Evolutionary conservation across 2,888 invertebrate species (phyloP).

Genomic region (Andrena bicolor): DNA sequence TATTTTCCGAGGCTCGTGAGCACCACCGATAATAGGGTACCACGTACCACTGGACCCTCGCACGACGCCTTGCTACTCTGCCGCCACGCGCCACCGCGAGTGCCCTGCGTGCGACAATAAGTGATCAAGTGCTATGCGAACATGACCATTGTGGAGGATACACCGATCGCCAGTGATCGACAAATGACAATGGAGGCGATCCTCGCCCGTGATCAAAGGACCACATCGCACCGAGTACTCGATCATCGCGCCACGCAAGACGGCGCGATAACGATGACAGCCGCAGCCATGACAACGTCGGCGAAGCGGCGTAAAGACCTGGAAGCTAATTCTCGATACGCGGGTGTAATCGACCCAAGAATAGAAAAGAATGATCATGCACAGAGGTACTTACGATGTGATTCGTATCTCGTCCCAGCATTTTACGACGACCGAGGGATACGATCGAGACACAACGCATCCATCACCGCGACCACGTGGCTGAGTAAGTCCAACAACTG

Average conservation of each 20-base stretch:
- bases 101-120: slow-evolving; percentile 50
- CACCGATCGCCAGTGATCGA: slow-evolving; percentile 74
- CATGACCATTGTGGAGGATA: slow-evolving; percentile 66
- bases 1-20: too few relatives aligned
- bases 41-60: background rate
- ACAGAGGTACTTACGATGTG: slow-evolving; percentile 51
- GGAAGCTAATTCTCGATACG: slow-evolving; percentile 23
- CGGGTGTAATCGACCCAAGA: slow-evolving; percentile 30
- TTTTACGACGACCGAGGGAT: slow-evolving; percentile 67
- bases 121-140: slow-evolving; percentile 74
- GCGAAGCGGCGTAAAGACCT: slow-evolving; percentile 27
- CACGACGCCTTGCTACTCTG: slow-evolving; percentile 7
- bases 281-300: slow-evolving; percentile 20
- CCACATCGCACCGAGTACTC: slow-evolving; percentile 79
- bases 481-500: slow-evolving; percentile 80
- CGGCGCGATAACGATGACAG: slow-evolving; percentile 11
- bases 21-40: background rate
- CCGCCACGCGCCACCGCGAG: slow-evolving; percentile 58
- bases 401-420: slow-evolving; percentile 60
- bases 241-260: slow-evolving; percentile 56
- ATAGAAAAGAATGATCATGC: slow-evolving; percentile 46
- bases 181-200: slow-evolving; percentile 77
- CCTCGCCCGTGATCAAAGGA: slow-evolving; percentile 81
- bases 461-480: slow-evolving; percentile 78
- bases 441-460: slow-evolving; percentile 56